These are phyloP conservation scores for Bombus difficillimus DNA, from an alignment of 1,140 invertebrate species.

Conservation along the genomic window DNA sequence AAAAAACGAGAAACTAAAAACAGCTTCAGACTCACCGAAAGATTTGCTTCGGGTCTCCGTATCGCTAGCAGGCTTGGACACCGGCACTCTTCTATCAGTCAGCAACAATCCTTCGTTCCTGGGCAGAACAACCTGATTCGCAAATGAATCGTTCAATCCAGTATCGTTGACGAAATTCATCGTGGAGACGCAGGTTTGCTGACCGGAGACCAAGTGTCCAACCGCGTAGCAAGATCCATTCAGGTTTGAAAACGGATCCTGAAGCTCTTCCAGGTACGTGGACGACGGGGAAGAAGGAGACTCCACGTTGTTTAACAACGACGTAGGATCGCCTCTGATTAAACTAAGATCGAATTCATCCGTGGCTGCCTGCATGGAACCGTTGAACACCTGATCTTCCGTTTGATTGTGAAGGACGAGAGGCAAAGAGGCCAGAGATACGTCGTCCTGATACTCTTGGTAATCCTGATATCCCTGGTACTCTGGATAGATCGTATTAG, in stretches of 20 bases:
- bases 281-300: conserved; percentile 54
- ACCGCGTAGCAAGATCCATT: conserved; percentile 72
- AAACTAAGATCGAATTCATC: conserved; percentile 79
- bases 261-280: conserved; percentile 60
- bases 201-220: conserved; percentile 75
- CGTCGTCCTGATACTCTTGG: conserved; percentile 47
- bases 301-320: conserved; percentile 54
- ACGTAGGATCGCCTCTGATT: conserved; percentile 79
- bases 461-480: conserved; percentile 64
- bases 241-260: conserved; percentile 65
- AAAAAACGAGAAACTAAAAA: too few relatives aligned
- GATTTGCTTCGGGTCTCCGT: conserved; percentile 58
- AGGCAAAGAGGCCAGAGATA: conserved; percentile 34
- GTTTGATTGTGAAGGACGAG: conserved; percentile 55
- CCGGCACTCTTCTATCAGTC: conserved; percentile 52
- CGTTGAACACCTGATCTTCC: conserved; percentile 43
- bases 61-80: conserved; percentile 11
- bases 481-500: conserved; percentile 61
- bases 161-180: conserved; percentile 14
- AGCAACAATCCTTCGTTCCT: conserved; percentile 76
- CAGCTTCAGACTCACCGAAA: conserved; percentile 59
- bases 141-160: conserved; percentile 31
- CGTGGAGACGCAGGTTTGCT: conserved; percentile 50
- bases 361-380: conserved; percentile 56
- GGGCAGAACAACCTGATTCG: conserved; percentile 77